Base-by-base conservation (phyloP, 2,113 vertebrate genomes). In the Smithornis capensis region DNA sequence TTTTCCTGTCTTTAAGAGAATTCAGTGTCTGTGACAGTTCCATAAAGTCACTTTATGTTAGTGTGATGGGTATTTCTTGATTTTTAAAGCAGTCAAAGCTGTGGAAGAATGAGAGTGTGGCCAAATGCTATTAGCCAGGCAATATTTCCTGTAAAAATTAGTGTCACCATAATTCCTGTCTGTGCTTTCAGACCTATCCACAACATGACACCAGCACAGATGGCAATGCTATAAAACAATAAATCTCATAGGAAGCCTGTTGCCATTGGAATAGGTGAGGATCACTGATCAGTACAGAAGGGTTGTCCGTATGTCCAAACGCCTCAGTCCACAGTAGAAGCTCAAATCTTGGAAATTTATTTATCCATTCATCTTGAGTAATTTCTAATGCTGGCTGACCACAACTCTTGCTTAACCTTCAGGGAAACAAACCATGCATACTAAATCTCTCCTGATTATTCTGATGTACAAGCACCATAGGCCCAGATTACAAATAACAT, bases 361-460 rank as follows among this genome's bases (percentile, higher is more conserved):
- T 93, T 95, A 55, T 49, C 67, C 22, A 2, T 80, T 92, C 89
- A 47, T 90, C 64, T 56, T 67, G 47, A 93, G 75, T 78, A 0
- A 45, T 87, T 95, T 94, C 44, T 95, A 70, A 90, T 56, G 55
- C 79, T 73, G 69, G 47, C 82, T 94, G 92, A 89, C 68, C 90
- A 67, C 60, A 93, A 10, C 33, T 70, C 67, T 92, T 90, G 85
- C 56, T 93, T n/a, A 83, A 59, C 82, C 91, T 95, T 86, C 82
- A 71, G 93, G 93, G 92, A 69, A 90, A 85, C 15, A 92, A 31
- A 2, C 15, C 47, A 60, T 86, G 82, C 93, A 90, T 92, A 64
- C 17, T 80, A 88, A 93, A 86, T 94, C 35, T 82, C 47, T 91
- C 79, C 35, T 94, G 94, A 91, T 93, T 95, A 78, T 75, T 89